Base-by-base conservation (phyloP, 2,113 vertebrate species). In the Raja brachyura region DNA sequence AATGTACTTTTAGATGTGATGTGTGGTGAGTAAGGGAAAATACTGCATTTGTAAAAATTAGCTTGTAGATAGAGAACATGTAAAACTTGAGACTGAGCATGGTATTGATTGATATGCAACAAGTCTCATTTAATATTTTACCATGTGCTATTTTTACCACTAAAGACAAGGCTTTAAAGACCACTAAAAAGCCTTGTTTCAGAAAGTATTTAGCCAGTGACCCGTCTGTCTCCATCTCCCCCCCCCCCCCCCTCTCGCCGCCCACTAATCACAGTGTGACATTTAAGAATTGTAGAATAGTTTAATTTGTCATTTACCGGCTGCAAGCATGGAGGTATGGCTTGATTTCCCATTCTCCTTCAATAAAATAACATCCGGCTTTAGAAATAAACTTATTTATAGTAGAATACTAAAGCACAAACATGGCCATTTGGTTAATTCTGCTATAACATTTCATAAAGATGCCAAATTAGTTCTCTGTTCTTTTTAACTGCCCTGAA, bases 121-220 rank as follows among this genome's bases (percentile, higher is more conserved):
- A 85, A 83, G 81, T 25, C 25, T 85, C 81, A 61, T 85, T 85
- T 85, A 85, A 48, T 48, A 48, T 85, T 61, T 85, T 25, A 59
- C 28, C 0, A 4, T 59, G 7, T 22, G 28, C 22, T 81, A 22
- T 66, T 48, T 48, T 48, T 48, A 48, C 39, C 39, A 48, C 3
- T 48, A 48, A 48, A 48, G 3, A 48, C 39, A 48, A 48, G 39
- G 39, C 39, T 48, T n/a, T n/a, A n/a, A n/a, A n/a, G n/a, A n/a
- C n/a, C n/a, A n/a, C n/a, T n/a, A n/a, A n/a, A n/a, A 48, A 3
- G 39, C 39, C 39, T 48, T 48, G 39, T 48, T 48, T 66, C 63
- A 66, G 63, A 66, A 10, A 66, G 13, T 66, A 66, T 66, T 66
- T 66, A 66, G 63, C 63, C 63, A 66, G 63, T 66, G 63, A 8